These are phyloP conservation scores for Stichodactyla mertensii DNA, from an alignment of 64 coral and sea anemone species.

Conservation along the genomic window DNA sequence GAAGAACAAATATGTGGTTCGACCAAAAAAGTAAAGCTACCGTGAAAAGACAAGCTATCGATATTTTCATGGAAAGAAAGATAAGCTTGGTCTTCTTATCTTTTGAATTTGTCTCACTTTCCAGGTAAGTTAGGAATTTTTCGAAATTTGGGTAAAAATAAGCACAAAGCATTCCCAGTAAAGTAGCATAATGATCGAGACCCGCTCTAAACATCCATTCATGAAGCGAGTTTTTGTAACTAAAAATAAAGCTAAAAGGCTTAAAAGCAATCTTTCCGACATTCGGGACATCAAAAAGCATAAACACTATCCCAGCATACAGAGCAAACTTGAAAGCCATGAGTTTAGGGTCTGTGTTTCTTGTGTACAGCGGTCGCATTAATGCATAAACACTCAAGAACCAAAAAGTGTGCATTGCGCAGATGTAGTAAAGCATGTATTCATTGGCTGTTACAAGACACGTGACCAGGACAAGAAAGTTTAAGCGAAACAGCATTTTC, in stretches of 20 bases:
- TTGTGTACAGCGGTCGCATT: constrained; percentile 68
- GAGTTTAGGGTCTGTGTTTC: constrained; percentile 70
- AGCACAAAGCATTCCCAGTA: constrained; percentile 78
- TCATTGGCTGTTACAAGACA: constrained; percentile 80
- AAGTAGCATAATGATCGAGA: constrained; percentile 80
- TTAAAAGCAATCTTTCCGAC: constrained; percentile 67
- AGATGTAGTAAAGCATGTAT: constrained; percentile 95
- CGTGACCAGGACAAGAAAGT: constrained; percentile 80
- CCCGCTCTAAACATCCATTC: constrained; percentile 95
- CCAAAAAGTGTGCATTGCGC: constrained; percentile 94
- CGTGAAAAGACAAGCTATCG: constrained; percentile 31
- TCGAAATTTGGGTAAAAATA: constrained; percentile 75
- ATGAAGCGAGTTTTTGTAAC: constrained; percentile 70
- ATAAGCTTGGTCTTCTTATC: constrained; percentile 2
- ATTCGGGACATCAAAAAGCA: constrained; percentile 67
- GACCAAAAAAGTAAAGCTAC: constrained; percentile 44
- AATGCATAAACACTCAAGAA: constrained; percentile 75
- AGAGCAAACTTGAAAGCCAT: constrained; percentile 68
- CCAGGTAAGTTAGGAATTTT: constrained; percentile 41
- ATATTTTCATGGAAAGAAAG: neutral
- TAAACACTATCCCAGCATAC: constrained; percentile 58
- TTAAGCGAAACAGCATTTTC: constrained; percentile 87
- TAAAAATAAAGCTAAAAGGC: constrained; percentile 56
- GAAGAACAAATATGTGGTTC: constrained; percentile 56
- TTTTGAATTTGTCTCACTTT: constrained; percentile 15